Conservation (phyloP, 2,797 vertebrate species). For the Chromobotia macracanthus region DNA sequence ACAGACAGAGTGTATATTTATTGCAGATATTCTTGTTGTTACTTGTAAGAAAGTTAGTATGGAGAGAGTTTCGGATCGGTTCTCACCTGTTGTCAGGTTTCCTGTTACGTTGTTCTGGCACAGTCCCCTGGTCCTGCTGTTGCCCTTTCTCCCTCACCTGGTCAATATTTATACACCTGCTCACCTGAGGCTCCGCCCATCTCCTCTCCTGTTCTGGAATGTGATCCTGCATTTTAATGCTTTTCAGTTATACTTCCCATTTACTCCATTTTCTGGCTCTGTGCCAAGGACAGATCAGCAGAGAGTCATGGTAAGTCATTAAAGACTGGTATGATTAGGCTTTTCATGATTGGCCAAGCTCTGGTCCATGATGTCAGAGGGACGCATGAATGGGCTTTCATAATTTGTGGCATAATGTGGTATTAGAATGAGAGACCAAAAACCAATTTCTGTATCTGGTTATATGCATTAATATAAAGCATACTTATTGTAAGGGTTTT, state of each 20-base stretch:
- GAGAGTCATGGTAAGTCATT: conserved; percentile 65
- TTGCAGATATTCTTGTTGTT: neutral
- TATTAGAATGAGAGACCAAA: conserved; percentile 10
- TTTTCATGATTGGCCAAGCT: conserved; percentile 79
- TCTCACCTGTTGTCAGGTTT: conserved; percentile 70
- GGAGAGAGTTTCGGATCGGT: conserved; percentile 1
- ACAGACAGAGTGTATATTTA: neutral
- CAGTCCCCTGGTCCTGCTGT: conserved; percentile 60
- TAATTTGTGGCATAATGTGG: conserved; percentile 49
- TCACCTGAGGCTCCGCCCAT: conserved; percentile 58
- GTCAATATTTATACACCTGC: conserved; percentile 73
- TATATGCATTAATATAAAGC: neutral
- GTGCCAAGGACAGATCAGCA: conserved; percentile 82
- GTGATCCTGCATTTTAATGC: conserved; percentile 26
- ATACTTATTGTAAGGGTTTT: too few species aligned
- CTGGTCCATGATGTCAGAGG: conserved; percentile 43
- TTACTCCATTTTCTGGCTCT: conserved; percentile 65
- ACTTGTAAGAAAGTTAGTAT: neutral
- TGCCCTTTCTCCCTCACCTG: conserved; percentile 62
- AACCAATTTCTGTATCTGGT: too few species aligned
- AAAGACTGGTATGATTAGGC: conserved; percentile 80
- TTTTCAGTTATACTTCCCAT: neutral
- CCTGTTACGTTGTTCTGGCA: conserved; percentile 45
- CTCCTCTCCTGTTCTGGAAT: conserved; percentile 54
- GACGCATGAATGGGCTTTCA: conserved; percentile 20